Evolutionary conservation across 2,888 invertebrate genomes (phyloP).

Genomic region (Tupiocoris notatus): DNA sequence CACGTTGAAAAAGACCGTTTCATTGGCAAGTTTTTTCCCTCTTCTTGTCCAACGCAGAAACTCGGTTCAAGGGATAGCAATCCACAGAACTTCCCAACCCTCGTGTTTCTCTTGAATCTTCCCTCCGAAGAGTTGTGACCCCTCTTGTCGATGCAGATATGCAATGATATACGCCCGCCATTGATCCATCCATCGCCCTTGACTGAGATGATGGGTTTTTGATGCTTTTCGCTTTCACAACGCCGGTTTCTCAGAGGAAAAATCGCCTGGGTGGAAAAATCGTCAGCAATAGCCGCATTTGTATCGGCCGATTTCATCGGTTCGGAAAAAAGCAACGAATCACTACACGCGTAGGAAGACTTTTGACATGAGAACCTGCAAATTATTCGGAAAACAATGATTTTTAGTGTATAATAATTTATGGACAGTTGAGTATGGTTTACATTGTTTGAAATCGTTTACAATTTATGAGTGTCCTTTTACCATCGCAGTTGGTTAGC

Average conservation of each 20-base stretch:
- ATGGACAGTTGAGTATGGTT: too few species aligned
- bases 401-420: too few species aligned
- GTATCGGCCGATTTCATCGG: neutral
- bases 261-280: neutral
- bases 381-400: too few species aligned
- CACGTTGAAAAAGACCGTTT: neutral
- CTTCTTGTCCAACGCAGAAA: neutral
- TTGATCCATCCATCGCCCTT: conserved; percentile 6
- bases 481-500: too few species aligned
- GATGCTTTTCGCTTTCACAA: conserved; percentile 3
- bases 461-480: too few species aligned
- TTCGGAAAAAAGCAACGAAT: too few species aligned
- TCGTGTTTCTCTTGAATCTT: neutral
- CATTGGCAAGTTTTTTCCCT: neutral
- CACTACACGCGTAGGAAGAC: too few species aligned
- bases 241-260: neutral
- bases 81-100: neutral
- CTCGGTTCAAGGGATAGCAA: neutral
- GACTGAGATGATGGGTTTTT: conserved; percentile 27
- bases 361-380: too few species aligned
- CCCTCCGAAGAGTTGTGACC: neutral
- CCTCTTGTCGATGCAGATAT: conserved; percentile 10
- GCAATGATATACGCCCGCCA: conserved; percentile 26
- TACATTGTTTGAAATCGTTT: too few species aligned
- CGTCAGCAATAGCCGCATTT: neutral